Percentiles rank a stretch among this genome's conserved stretches.
Conservation (phyloP, 2,113 vertebrate species). For the Saimiri boliviensis region DNA sequence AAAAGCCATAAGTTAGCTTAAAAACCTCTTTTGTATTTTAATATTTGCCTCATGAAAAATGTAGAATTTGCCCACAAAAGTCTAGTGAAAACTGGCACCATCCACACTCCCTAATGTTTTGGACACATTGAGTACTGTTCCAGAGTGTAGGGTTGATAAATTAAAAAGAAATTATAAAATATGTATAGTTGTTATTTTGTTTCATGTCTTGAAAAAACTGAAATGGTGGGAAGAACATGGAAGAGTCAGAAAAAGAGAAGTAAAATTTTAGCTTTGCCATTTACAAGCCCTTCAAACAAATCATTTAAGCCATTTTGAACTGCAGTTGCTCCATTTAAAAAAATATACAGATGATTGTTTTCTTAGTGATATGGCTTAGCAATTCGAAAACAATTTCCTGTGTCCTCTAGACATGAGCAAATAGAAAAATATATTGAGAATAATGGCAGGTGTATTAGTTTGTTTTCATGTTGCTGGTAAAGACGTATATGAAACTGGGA, state of each 20-base stretch:
- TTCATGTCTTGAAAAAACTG: not conserved
- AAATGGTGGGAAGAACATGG: not conserved
- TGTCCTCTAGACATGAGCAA: not conserved
- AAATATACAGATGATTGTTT: not conserved
- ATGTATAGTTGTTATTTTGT: slow-evolving; percentile 19
- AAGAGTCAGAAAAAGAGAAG: not conserved
- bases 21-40: not conserved
- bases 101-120: not conserved
- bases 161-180: slow-evolving; percentile 1
- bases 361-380: not conserved
- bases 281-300: not conserved
- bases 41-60: not conserved
- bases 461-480: no score
- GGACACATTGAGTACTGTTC: not conserved
- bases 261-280: not conserved
- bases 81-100: not conserved
- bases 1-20: not conserved
- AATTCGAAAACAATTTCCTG: not conserved
- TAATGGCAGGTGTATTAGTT: not conserved
- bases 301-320: not conserved
- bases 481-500: no score
- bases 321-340: not conserved
- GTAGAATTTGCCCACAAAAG: not conserved
- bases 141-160: not conserved
- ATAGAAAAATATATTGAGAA: not conserved